A percentile compares a stretch with the other conserved stretches of the same genome.
These are phyloP conservation scores for Solea solea DNA, from an alignment of 2,113 vertebrate species.

Conservation along the genomic window DNA sequence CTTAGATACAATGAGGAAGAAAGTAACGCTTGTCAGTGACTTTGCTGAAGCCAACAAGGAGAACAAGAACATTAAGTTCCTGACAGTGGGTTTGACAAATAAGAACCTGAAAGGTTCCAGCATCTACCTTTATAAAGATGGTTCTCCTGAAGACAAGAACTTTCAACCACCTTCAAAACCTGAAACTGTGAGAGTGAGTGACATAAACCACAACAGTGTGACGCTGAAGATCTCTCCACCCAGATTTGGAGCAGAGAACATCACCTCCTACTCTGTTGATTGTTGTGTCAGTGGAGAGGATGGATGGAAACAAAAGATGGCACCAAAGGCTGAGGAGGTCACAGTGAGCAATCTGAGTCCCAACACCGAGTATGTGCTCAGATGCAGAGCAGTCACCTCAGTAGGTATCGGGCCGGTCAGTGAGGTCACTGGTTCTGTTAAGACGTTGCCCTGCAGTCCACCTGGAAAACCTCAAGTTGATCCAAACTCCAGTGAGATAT, in stretches of 20 bases:
- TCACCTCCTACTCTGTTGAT: slow-evolving; percentile 52
- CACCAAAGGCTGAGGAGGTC: slow-evolving; percentile 18
- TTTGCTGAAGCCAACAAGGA: slow-evolving; percentile 58
- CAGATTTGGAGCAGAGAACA: slow-evolving; percentile 32
- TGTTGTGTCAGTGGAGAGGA: slow-evolving; percentile 38
- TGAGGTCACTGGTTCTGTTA: slow-evolving; percentile 9
- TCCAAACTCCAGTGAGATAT: slow-evolving; percentile 15
- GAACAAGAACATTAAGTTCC: slow-evolving; percentile 12
- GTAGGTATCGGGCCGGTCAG: slow-evolving; percentile 42
- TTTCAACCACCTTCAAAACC: slow-evolving; percentile 56
- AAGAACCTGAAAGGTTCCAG: not conserved
- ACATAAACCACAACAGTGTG: slow-evolving; percentile 45
- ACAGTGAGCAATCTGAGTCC: slow-evolving; percentile 43
- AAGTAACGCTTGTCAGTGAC: slow-evolving; percentile 45
- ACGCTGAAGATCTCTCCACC: slow-evolving; percentile 48
- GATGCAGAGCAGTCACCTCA: slow-evolving; percentile 54
- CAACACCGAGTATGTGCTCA: slow-evolving; percentile 44
- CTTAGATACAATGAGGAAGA: not conserved
- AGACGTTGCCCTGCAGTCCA: slow-evolving; percentile 3
- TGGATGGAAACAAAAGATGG: slow-evolving; percentile 31
- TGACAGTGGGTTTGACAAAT: slow-evolving; percentile 22
- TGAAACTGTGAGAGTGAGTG: slow-evolving; percentile 12
- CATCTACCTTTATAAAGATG: slow-evolving; percentile 39
- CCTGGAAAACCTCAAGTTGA: slow-evolving; percentile 23
- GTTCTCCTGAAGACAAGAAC: not conserved